Evolutionary conservation across 2,888 invertebrate genomes (phyloP).

Genomic region (Trachelus troglodyta): DNA sequence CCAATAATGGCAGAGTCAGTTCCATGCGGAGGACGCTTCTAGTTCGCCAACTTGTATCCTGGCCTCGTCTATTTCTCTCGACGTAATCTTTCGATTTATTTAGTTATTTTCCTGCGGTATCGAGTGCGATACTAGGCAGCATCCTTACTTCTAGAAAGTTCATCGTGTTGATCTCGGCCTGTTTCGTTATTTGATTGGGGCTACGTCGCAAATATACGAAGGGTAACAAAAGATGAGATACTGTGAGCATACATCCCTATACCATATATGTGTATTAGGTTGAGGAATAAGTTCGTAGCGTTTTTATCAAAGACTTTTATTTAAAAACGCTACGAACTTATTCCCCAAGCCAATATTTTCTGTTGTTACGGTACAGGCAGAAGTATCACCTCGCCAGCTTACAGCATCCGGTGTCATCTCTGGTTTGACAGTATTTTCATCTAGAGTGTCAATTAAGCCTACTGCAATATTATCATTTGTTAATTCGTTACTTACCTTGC

Average conservation of each 20-base stretch:
- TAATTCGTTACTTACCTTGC: background rate
- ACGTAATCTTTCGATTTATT: constrained; percentile 42
- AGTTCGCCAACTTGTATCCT: constrained; percentile 4
- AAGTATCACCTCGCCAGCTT: background rate
- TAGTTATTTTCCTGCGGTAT: constrained; percentile 37
- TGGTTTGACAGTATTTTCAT: background rate
- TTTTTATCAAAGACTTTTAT: too few relatives aligned
- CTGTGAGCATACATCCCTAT: background rate
- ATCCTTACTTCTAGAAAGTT: background rate
- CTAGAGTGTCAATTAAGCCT: background rate
- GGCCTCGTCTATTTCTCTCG: constrained; percentile 14
- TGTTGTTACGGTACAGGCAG: background rate
- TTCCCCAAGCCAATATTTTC: too few relatives aligned
- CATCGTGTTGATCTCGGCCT: background rate
- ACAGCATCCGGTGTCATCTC: background rate
- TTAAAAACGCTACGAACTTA: too few relatives aligned
- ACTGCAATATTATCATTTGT: background rate
- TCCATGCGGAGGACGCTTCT: constrained; percentile 32
- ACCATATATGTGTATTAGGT: background rate
- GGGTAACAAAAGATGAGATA: background rate
- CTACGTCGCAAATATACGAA: background rate
- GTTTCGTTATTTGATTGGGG: background rate
- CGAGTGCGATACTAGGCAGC: background rate
- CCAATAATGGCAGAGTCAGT: constrained; percentile 57
- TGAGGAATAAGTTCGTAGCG: too few relatives aligned